Evolutionary conservation across 23 tunicate genomes (phyloP).

Genomic region (Diplosoma virens): DNA sequence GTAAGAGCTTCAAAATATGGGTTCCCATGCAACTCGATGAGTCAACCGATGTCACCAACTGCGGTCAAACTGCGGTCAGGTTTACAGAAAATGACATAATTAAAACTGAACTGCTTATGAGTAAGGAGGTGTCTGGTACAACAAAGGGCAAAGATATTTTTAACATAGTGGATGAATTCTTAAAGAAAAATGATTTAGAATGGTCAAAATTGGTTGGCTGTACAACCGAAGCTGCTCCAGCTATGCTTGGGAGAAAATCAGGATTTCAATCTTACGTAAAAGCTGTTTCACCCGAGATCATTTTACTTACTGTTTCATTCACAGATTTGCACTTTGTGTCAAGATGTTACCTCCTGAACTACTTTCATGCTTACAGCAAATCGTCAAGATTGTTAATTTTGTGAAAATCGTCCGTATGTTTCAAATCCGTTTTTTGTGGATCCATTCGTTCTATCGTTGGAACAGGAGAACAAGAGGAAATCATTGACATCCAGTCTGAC

Average conservation of each 20-base stretch:
- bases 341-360: slow-evolving; percentile 48
- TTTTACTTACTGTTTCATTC: slow-evolving; percentile 47
- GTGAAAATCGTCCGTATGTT: slow-evolving; percentile 35
- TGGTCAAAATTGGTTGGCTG: slow-evolving; percentile 57
- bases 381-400: slow-evolving; percentile 54
- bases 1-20: too few relatives aligned
- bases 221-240: slow-evolving; percentile 32
- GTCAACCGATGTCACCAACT: slow-evolving; percentile 40
- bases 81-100: slow-evolving; percentile 14
- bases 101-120: slow-evolving; percentile 23
- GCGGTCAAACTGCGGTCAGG: slow-evolving; percentile 21
- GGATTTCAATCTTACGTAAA: slow-evolving; percentile 50
- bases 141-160: slow-evolving; percentile 40
- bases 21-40: too few relatives aligned
- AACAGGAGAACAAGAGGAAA: slow-evolving; percentile 49
- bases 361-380: slow-evolving; percentile 37
- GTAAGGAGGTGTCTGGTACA: slow-evolving; percentile 14
- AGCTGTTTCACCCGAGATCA: slow-evolving; percentile 60
- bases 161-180: slow-evolving; percentile 30
- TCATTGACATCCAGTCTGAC: slow-evolving; percentile 38
- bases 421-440: slow-evolving; percentile 36
- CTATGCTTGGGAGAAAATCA: slow-evolving; percentile 42
- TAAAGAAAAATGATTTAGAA: slow-evolving; percentile 51
- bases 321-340: slow-evolving; percentile 53
- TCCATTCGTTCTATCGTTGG: too few relatives aligned